Percentiles rank a stretch among this genome's conserved stretches.
Conservation (phyloP, 2,888 invertebrate species). For the Ormyrus rosae region DNA sequence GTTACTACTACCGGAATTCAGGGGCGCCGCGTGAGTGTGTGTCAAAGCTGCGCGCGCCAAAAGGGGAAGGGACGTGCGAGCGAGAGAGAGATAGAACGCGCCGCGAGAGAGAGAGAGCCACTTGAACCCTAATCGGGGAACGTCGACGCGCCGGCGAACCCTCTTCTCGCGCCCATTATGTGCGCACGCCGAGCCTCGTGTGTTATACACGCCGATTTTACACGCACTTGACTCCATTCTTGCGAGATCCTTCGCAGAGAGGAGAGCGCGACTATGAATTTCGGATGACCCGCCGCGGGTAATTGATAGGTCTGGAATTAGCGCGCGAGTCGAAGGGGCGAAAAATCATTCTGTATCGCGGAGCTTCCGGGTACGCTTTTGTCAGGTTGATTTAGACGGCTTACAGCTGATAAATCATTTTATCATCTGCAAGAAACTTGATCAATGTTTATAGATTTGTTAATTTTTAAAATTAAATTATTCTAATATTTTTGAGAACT, state of each 20-base stretch:
- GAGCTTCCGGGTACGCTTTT: too few species aligned
- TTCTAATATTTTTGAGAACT: too few species aligned
- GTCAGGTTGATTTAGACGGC: too few species aligned
- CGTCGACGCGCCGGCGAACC: conserved; percentile 33
- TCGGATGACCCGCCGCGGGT: conserved; percentile 8
- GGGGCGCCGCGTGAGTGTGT: conserved; percentile 52
- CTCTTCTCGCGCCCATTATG: conserved; percentile 67
- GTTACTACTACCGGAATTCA: conserved; percentile 68
- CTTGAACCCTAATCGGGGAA: conserved; percentile 72
- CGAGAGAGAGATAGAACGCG: conserved; percentile 22
- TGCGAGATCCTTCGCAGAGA: background rate
- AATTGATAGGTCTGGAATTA: conserved; percentile 23
- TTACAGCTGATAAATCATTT: too few species aligned
- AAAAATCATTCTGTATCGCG: too few species aligned
- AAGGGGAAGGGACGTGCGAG: background rate
- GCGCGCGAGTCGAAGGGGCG: too few species aligned
- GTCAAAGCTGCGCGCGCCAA: conserved; percentile 43
- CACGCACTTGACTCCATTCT: conserved; percentile 80
- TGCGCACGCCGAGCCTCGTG: conserved; percentile 25
- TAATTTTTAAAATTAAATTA: too few species aligned
- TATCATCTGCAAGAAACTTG: too few species aligned
- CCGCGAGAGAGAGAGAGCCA: conserved; percentile 58
- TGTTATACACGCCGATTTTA: conserved; percentile 76
- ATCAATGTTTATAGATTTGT: too few species aligned
- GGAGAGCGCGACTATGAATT: conserved; percentile 39